Evolutionary conservation across 2,113 vertebrate species (phyloP).

Genomic region (Petroica traversi): DNA sequence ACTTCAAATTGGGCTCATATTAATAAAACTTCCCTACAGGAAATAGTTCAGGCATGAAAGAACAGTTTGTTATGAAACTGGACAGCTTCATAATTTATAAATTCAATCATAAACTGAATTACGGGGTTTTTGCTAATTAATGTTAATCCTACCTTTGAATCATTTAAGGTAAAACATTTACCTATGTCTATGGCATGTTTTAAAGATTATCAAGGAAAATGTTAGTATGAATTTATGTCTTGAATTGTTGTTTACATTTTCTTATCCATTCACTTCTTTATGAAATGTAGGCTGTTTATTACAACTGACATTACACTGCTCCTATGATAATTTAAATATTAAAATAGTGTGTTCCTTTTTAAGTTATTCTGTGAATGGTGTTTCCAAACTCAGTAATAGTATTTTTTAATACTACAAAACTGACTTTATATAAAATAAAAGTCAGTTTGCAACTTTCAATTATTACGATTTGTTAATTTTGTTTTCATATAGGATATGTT

Average conservation of each 20-base stretch:
- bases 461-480: conserved; percentile 62
- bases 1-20: background rate
- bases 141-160: background rate
- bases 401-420: background rate
- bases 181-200: background rate
- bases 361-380: background rate
- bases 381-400: background rate
- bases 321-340: background rate
- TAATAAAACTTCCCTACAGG: background rate
- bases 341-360: background rate
- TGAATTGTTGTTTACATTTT: background rate
- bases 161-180: background rate
- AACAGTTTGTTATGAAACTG: background rate
- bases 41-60: background rate
- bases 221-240: background rate
- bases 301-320: background rate
- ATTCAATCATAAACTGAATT: background rate
- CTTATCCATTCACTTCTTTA: background rate
- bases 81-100: background rate
- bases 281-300: background rate
- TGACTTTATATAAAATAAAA: background rate
- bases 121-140: background rate
- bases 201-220: background rate
- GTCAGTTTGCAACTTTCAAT: background rate
- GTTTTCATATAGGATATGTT: conserved; percentile 86